These are phyloP conservation scores for Pseudomyrmex concolor DNA, from an alignment of 1,140 invertebrate species.

Conservation along the genomic window DNA sequence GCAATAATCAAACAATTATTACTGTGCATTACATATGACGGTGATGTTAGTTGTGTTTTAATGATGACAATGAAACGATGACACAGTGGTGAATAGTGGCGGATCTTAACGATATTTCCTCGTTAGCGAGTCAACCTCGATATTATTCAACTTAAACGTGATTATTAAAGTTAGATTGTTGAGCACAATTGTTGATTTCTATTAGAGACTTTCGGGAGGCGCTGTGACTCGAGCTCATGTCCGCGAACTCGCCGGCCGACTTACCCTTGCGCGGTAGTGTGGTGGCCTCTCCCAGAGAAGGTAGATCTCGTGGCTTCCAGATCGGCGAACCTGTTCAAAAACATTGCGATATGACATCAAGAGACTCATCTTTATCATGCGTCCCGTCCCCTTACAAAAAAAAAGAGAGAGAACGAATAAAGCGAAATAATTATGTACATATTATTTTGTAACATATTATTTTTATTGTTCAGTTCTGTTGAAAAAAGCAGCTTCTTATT, in stretches of 20 bases:
- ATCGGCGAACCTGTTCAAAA: slow-evolving; percentile 81
- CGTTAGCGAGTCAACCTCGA: slow-evolving; percentile 66
- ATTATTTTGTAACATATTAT: too few species aligned
- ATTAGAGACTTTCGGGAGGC: slow-evolving; percentile 84
- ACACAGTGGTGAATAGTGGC: slow-evolving; percentile 3
- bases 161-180: slow-evolving; percentile 85
- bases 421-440: neutral
- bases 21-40: slow-evolving; percentile 25
- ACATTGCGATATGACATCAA: slow-evolving; percentile 8
- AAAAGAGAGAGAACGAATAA: neutral
- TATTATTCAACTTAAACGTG: slow-evolving; percentile 81
- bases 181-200: slow-evolving; percentile 85
- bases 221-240: slow-evolving; percentile 83
- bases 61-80: neutral
- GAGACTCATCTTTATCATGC: neutral
- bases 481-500: too few species aligned
- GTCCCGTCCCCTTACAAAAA: neutral
- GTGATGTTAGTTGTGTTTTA: slow-evolving; percentile 3
- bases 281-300: slow-evolving; percentile 83
- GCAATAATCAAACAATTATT: slow-evolving; percentile 62
- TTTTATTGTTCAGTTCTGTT: too few species aligned
- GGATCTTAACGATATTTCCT: slow-evolving; percentile 65
- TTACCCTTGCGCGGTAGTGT: slow-evolving; percentile 85
- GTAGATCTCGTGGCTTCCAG: slow-evolving; percentile 84
- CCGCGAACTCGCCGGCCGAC: slow-evolving; percentile 82